Base-by-base conservation (phyloP, 2,797 vertebrate species). In the Netta rufina region DNA sequence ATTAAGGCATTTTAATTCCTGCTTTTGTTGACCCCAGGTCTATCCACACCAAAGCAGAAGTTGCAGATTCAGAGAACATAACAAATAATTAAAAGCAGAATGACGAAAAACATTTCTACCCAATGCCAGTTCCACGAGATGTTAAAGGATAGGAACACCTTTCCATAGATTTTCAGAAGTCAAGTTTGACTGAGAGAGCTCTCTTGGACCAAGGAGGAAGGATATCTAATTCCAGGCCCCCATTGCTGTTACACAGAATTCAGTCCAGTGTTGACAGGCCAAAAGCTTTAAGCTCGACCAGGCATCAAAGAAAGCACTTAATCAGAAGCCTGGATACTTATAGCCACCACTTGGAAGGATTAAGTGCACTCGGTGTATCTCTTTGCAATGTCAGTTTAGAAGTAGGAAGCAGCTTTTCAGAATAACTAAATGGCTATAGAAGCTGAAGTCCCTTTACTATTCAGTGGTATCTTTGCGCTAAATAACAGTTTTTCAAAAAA, bases 321-420 rank as follows among this genome's bases (percentile, higher is more conserved):
- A 66, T 53, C 88, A 73, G 65, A 56, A 95, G 70, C 62, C 81
- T 41, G 58, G 25, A 71, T 71, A 27, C 82, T 87, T 85, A 69
- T 33, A n/a, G 33, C 9, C 38, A 56, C 84, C 72, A 61, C 77
- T 83, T 79, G 79, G 78, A 73, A 91, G 80, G 84, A 93, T 87
- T 92, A 93, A 92, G 83, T 45, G 60, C 33, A 84, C 79, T 92
- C 84, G 11, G 71, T 73, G 7, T 30, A 32, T 56, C 71, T 90
- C 89, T 91, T 20, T 12, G 30, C 72, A 51, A 21, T 49, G 45
- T 43, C 80, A 69, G 11, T 74, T 90, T 84, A 76, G 58, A 80
- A 32, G 30, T 43, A 51, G 65, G 53, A n/a, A 73, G 39, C 32
- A 73, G 49, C 28, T 69, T 77, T 91, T 64, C 39, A 36, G 65